These are phyloP conservation scores for Capreolus pygargus DNA, from an alignment of 2,113 vertebrate species.

Conservation along the genomic window DNA sequence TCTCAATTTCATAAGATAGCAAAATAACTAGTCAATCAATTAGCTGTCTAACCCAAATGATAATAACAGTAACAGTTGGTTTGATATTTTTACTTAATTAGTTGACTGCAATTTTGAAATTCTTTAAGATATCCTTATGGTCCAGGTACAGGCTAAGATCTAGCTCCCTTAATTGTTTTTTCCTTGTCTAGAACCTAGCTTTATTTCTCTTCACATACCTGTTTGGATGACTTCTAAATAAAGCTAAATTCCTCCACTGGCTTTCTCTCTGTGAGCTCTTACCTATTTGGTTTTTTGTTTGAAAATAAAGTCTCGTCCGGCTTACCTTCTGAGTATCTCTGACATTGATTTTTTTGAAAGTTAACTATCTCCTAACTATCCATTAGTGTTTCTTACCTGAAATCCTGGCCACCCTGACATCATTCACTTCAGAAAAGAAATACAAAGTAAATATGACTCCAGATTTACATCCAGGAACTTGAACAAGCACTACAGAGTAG, in stretches of 20 bases:
- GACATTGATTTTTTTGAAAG: neutral
- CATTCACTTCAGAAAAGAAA: slow-evolving; percentile 51
- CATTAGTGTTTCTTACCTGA: neutral
- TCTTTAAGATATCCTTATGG: neutral
- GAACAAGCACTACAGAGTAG: slow-evolving; percentile 30
- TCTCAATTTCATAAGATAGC: neutral
- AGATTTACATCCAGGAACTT: slow-evolving; percentile 44
- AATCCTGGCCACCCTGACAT: neutral
- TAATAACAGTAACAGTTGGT: neutral
- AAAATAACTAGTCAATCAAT: slow-evolving; percentile 25
- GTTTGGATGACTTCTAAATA: neutral
- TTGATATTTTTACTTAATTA: slow-evolving; percentile 26
- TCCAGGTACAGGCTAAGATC: neutral
- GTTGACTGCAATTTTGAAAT: neutral
- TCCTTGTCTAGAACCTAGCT: neutral
- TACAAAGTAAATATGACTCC: slow-evolving; percentile 35
- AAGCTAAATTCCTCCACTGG: neutral
- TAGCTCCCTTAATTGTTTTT: neutral
- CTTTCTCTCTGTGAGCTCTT: neutral
- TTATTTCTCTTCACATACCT: neutral
- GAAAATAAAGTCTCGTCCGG: slow-evolving; percentile 16
- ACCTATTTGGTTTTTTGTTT: neutral
- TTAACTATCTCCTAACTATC: neutral
- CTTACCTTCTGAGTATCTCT: slow-evolving; percentile 4
- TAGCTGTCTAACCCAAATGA: neutral